Evolutionary conservation across 2,888 invertebrate genomes (phyloP).

Genomic region (Sesia bembeciformis): DNA sequence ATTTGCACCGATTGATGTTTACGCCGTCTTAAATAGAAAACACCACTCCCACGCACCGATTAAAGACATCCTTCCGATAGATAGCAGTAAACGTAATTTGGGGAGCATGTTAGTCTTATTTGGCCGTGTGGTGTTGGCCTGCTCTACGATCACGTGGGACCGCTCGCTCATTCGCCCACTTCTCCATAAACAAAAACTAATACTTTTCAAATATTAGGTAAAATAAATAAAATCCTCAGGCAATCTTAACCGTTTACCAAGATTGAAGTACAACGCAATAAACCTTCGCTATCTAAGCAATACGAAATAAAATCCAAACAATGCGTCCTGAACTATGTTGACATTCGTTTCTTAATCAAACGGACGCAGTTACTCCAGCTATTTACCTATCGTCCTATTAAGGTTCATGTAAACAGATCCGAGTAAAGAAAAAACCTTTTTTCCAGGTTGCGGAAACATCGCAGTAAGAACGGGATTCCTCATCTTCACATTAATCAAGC

Average conservation of each 20-base stretch:
- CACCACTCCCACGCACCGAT: too few species aligned
- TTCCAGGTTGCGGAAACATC: slow-evolving; percentile 46
- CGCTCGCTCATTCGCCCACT: too few species aligned
- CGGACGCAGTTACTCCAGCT: background rate
- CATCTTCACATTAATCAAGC: slow-evolving; percentile 27
- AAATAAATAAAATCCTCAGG: too few species aligned
- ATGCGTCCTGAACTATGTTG: slow-evolving; percentile 21
- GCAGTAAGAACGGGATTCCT: slow-evolving; percentile 37
- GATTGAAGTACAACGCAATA: background rate
- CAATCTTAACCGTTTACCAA: background rate
- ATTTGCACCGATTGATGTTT: too few species aligned
- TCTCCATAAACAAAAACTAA: too few species aligned
- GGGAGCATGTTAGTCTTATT: too few species aligned
- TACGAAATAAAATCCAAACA: slow-evolving; percentile 44
- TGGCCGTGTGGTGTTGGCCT: too few species aligned
- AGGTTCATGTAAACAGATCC: background rate
- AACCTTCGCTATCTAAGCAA: slow-evolving; percentile 11
- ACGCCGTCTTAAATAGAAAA: too few species aligned
- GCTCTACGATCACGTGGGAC: too few species aligned
- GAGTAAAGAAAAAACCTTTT: slow-evolving; percentile 19
- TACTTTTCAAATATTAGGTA: too few species aligned
- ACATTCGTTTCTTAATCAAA: slow-evolving; percentile 34
- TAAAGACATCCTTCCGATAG: too few species aligned
- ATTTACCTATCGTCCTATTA: slow-evolving; percentile 2
- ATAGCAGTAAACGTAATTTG: too few species aligned